Conservation (phyloP, 2,113 vertebrate genomes). For the Lepus europaeus region DNA sequence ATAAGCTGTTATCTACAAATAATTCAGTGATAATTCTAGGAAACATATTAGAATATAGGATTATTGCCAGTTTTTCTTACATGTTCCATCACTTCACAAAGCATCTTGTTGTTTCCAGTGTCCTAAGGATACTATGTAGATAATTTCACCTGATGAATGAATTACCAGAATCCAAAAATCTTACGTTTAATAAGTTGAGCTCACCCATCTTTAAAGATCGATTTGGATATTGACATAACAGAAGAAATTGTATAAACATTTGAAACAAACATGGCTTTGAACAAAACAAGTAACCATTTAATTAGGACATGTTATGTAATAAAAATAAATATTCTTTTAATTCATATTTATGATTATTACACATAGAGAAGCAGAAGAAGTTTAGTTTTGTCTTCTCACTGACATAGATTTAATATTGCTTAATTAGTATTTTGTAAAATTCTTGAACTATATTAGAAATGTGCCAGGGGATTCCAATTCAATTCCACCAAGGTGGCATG, state of each 20-base stretch:
- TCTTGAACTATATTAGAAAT: not conserved
- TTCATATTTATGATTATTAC: not conserved
- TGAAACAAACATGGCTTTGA: constrained; percentile 35
- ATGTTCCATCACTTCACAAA: not conserved
- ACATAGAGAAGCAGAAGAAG: not conserved
- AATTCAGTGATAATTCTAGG: constrained; percentile 39
- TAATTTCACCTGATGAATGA: not conserved
- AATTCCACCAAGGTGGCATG: no score
- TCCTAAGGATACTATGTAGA: not conserved
- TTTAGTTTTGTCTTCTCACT: constrained; percentile 37
- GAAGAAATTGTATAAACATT: not conserved
- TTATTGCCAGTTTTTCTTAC: not conserved
- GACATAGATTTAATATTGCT: not conserved
- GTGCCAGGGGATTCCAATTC: no score
- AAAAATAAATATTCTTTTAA: constrained; percentile 34
- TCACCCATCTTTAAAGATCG: not conserved
- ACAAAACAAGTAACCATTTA: not conserved
- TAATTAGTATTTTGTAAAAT: constrained; percentile 29
- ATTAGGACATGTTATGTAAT: not conserved
- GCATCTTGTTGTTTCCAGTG: not conserved
- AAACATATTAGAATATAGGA: constrained; percentile 34
- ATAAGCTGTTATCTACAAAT: constrained; percentile 35
- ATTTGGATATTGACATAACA: not conserved
- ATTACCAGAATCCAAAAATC: not conserved
- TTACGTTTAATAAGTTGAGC: not conserved